Base-by-base conservation (phyloP, 2,113 vertebrate genomes). In the Vombatus ursinus region DNA sequence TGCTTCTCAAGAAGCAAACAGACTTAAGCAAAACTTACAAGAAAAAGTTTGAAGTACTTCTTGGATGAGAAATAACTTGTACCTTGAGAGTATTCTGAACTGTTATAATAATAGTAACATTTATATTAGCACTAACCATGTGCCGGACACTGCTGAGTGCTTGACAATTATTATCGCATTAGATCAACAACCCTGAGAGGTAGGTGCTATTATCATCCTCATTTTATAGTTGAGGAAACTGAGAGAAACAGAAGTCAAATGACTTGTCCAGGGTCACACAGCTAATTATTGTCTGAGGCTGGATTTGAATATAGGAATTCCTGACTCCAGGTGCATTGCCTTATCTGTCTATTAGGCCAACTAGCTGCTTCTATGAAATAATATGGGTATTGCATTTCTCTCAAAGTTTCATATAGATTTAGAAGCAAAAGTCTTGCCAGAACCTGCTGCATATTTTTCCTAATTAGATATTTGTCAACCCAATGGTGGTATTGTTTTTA, bases 361-460 rank as follows among this genome's bases (percentile, higher is more conserved):
- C 14, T 68, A 68, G 11, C 11, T 84, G 16, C n/a, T 44, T 84
- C 19, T 23, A 44, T 84, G n/a, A 44, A 91, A 44, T 16, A 95
- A 93, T 90, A 49, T 57, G 16, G 95, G 50, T 11, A 96, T 61
- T 93, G 3, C 2, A 91, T 77, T 57, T 96, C 14, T 96, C 93
- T 91, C 22, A 92, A 95, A 93, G 89, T 92, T 49, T 96, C 49
- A 92, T 25, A 68, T 10, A 91, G 2, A 53, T 92, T 16, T 90
- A 92, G 31, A 92, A 22, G 91, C 54, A 44, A 92, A 92, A 95
- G 24, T 44, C 9, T n/a, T 93, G 23, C 61, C 90, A 57, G 93
- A 96, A 93, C 94, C n/a, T 94, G 9, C 31, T 96, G 68, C 94
- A 37, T 19, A 92, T 95, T 93, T 96, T 77, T 94, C 93, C 22